These are phyloP conservation scores for Phrynocephalus versicolor DNA, from an alignment of 2,113 vertebrate species.

Conservation along the genomic window DNA sequence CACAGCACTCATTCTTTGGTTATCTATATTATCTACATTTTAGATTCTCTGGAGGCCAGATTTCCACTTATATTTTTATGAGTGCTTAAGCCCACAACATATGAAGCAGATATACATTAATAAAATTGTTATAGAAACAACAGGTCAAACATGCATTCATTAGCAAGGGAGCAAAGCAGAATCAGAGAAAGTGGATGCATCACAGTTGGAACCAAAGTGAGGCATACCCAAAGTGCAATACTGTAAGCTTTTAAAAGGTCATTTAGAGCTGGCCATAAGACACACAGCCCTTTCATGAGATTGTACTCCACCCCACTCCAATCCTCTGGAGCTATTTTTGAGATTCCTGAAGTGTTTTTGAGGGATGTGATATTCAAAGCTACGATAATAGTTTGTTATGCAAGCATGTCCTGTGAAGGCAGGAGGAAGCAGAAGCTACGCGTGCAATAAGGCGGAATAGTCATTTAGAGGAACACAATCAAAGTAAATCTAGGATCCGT, in stretches of 20 bases:
- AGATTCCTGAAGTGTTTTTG: background rate
- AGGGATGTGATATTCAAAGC: background rate
- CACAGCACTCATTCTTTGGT: too few species aligned
- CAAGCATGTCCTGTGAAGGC: slow-evolving; percentile 14
- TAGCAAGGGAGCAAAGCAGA: too few species aligned
- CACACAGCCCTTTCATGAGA: background rate
- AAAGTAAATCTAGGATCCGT: slow-evolving; percentile 70
- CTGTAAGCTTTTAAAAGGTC: background rate
- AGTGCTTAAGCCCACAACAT: too few species aligned
- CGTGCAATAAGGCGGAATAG: slow-evolving; percentile 14
- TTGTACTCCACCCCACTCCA: background rate
- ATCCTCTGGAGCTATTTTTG: background rate
- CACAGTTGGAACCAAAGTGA: background rate
- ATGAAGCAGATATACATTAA: too few species aligned
- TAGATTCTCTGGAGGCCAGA: too few species aligned
- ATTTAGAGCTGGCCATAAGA: background rate
- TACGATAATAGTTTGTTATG: background rate
- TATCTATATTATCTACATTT: too few species aligned
- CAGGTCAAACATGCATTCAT: too few species aligned
- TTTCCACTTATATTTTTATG: too few species aligned
- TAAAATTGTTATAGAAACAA: too few species aligned
- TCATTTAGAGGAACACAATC: slow-evolving; percentile 70
- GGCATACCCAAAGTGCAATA: background rate
- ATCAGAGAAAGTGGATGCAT: too few species aligned
- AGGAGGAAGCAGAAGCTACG: slow-evolving; percentile 47